phyloP scores from a whole-genome alignment of 2,888 invertebrate species.

The Gastrophysa polygoni region DNA sequence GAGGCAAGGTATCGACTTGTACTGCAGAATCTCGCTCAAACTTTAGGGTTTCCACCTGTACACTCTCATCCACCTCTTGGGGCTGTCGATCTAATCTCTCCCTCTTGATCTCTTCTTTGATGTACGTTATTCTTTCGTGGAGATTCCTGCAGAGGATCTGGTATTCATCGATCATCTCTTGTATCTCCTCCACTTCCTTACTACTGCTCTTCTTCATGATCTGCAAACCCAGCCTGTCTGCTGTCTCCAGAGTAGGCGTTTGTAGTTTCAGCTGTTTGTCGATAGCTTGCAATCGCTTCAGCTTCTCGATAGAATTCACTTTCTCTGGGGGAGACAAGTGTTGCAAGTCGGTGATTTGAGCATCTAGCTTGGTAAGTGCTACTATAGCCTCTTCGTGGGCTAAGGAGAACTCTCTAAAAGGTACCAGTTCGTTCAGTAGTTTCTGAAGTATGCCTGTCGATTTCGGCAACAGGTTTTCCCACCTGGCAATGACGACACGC shows the following conservation, averaged over 20 bases:
- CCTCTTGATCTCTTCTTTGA: constrained; percentile 57
- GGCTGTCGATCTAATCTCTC: constrained; percentile 48
- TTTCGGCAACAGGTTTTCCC: constrained; percentile 68
- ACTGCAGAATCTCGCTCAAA: constrained; percentile 79
- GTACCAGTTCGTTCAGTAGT: constrained; percentile 64
- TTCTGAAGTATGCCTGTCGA: constrained; percentile 65
- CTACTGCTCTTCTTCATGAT: constrained; percentile 65
- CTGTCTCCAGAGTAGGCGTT: constrained; percentile 61
- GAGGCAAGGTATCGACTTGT: constrained; percentile 80
- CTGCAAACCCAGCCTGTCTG: constrained; percentile 66
- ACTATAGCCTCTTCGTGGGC: constrained; percentile 76
- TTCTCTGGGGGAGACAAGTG: constrained; percentile 63
- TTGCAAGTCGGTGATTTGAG: constrained; percentile 72
- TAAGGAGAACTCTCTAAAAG: constrained; percentile 71
- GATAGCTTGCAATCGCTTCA: constrained; percentile 61
- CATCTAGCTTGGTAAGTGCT: constrained; percentile 73
- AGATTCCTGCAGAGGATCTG: constrained; percentile 69
- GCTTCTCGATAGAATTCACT: constrained; percentile 55
- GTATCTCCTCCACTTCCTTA: constrained; percentile 63
- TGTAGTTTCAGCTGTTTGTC: constrained; percentile 65
- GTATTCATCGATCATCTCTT: constrained; percentile 70
- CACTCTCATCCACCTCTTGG: constrained; percentile 64
- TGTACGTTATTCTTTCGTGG: constrained; percentile 59
- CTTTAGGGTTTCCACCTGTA: constrained; percentile 75
- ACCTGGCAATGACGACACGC: constrained; percentile 66